Evolutionary conservation across 2,888 invertebrate species (phyloP).

Genomic region (Cepaea hortensis): DNA sequence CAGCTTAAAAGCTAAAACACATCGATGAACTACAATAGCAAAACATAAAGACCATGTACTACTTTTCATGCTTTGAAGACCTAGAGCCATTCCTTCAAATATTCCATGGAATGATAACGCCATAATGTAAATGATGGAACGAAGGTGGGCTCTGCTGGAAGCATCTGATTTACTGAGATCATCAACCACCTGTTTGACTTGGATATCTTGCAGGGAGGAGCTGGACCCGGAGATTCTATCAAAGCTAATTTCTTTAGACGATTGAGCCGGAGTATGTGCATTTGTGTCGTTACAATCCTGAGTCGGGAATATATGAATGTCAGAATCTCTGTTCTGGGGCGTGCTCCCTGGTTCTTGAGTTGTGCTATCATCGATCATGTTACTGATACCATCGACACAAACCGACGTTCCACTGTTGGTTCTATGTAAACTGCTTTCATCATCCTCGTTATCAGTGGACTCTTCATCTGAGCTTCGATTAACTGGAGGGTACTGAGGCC

Average conservation of each 20-base stretch:
- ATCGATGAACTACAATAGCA: constrained; percentile 66
- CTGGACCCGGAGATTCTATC: constrained; percentile 41
- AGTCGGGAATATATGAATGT: not conserved
- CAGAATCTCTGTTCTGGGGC: constrained; percentile 3
- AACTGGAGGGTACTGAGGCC: not conserved
- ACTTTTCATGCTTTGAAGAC: constrained; percentile 64
- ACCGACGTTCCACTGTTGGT: constrained; percentile 18
- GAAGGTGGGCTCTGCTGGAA: constrained; percentile 63
- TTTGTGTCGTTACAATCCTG: constrained; percentile 5
- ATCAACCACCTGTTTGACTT: constrained; percentile 66
- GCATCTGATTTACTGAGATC: constrained; percentile 65
- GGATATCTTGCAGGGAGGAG: constrained; percentile 56
- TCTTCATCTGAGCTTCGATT: constrained; percentile 11
- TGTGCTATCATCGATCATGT: not conserved
- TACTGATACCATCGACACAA: constrained; percentile 16
- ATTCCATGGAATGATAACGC: constrained; percentile 71
- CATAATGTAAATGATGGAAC: constrained; percentile 66
- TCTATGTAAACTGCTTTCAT: not conserved
- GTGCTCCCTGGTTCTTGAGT: too few species aligned
- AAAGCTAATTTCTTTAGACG: constrained; percentile 43
- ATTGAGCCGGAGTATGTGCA: constrained; percentile 10
- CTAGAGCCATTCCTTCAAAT: constrained; percentile 70
- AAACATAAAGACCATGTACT: constrained; percentile 70
- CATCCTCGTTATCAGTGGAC: not conserved
- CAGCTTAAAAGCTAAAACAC: constrained; percentile 68